Conservation (phyloP, 2,888 invertebrate genomes). For the Alitta virens region DNA sequence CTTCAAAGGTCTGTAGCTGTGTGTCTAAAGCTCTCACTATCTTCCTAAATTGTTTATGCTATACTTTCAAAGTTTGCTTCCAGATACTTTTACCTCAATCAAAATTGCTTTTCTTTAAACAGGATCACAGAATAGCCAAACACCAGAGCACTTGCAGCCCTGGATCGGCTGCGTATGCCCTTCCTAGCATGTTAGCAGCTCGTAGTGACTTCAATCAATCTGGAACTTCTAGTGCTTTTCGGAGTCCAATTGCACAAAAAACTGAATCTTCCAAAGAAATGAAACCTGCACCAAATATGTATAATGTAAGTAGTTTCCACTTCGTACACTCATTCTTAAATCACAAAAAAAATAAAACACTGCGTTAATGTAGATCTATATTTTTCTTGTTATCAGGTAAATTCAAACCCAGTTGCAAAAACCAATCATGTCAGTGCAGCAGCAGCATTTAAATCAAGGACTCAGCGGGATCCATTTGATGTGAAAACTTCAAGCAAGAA, state of each 20-base stretch:
- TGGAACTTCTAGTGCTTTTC: conserved; percentile 45
- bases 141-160: conserved; percentile 40
- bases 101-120: conserved; percentile 1
- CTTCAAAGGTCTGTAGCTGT: conserved; percentile 48
- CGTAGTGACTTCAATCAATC: conserved; percentile 46
- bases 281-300: conserved; percentile 52
- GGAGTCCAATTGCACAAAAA: conserved; percentile 46
- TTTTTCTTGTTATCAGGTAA: not conserved
- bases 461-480: conserved; percentile 43
- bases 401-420: conserved; percentile 9
- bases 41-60: no score
- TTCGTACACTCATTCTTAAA: not conserved
- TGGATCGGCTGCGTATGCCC: conserved; percentile 46
- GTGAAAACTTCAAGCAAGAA: conserved; percentile 32
- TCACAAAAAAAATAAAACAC: no score
- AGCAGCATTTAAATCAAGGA: conserved; percentile 53
- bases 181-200: conserved; percentile 38
- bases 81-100: no score
- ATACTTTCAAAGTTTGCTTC: no score
- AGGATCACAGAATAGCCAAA: conserved; percentile 40
- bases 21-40: no score
- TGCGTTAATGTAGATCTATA: not conserved
- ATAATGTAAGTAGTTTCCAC: conserved; percentile 41
- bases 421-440: conserved; percentile 45
- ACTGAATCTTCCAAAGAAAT: conserved; percentile 27